Conservation (phyloP, 2,113 vertebrate species). For the Platysteira castanea region DNA sequence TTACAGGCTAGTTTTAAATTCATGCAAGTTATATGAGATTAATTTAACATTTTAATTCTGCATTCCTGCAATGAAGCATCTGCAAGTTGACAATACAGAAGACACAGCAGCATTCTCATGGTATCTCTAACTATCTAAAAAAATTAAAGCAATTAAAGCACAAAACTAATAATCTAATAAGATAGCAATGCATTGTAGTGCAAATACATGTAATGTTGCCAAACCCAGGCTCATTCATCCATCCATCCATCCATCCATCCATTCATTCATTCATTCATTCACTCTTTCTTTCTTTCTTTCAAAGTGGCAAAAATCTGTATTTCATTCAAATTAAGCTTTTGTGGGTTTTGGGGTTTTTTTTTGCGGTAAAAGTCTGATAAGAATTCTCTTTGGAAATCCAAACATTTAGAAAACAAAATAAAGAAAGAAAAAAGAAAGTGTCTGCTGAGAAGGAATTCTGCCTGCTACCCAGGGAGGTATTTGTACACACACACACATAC, state of each 20-base stretch:
- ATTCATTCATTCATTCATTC: slow-evolving; percentile 74
- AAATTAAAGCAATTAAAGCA: slow-evolving; percentile 89
- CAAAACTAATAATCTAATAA: slow-evolving; percentile 86
- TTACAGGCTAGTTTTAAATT: slow-evolving; percentile 74
- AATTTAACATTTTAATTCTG: slow-evolving; percentile 74
- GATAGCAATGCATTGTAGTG: slow-evolving; percentile 89
- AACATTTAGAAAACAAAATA: slow-evolving; percentile 55
- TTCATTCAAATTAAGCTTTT: slow-evolving; percentile 81
- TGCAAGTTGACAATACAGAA: slow-evolving; percentile 98
- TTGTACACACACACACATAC: slow-evolving; percentile 59
- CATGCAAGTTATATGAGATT: slow-evolving; percentile 81
- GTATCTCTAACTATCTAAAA: slow-evolving; percentile 75
- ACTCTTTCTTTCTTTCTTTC: slow-evolving; percentile 83
- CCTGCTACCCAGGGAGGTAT: slow-evolving; percentile 76
- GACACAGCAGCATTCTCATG: slow-evolving; percentile 71
- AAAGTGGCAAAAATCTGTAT: slow-evolving; percentile 79
- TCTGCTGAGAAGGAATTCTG: slow-evolving; percentile 79
- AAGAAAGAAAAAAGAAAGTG: slow-evolving; percentile 76
- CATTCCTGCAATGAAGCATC: slow-evolving; percentile 84
- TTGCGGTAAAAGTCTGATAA: slow-evolving; percentile 74
- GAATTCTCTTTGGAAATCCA: slow-evolving; percentile 90
- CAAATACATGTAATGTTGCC: slow-evolving; percentile 88
- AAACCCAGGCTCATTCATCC: slow-evolving; percentile 87
- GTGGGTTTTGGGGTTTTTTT: neutral
- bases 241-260: slow-evolving; percentile 67